These are phyloP conservation scores for Trichopria drosophilae DNA, from an alignment of 2,888 invertebrate genomes.

Conservation along the genomic window DNA sequence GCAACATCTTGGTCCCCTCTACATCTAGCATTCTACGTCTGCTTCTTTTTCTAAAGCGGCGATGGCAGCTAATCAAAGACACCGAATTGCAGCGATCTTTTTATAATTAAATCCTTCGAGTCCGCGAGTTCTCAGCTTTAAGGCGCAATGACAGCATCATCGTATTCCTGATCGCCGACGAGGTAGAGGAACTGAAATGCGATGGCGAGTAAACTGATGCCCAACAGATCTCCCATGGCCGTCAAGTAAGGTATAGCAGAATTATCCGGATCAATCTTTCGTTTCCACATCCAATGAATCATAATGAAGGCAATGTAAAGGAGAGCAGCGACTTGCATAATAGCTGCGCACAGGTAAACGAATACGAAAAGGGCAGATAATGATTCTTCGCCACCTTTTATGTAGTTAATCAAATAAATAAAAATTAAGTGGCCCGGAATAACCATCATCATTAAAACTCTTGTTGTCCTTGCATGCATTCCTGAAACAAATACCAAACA, in stretches of 20 bases:
- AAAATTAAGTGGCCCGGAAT: slow-evolving; percentile 78
- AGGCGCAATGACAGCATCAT: slow-evolving; percentile 23
- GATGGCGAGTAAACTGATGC: slow-evolving; percentile 69
- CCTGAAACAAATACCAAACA: slow-evolving; percentile 52
- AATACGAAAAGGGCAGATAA: slow-evolving; percentile 70
- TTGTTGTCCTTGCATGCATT: slow-evolving; percentile 69
- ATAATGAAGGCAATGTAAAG: slow-evolving; percentile 67
- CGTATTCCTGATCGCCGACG: slow-evolving; percentile 63
- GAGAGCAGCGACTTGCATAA: slow-evolving; percentile 65
- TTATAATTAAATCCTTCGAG: too few species aligned
- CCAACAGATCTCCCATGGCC: slow-evolving; percentile 76
- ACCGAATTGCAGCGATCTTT: too few species aligned
- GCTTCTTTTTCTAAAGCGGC: too few species aligned
- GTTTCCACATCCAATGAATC: slow-evolving; percentile 68
- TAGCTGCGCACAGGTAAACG: slow-evolving; percentile 70
- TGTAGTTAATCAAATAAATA: slow-evolving; percentile 71
- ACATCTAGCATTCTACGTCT: too few species aligned
- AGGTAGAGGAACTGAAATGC: slow-evolving; percentile 68
- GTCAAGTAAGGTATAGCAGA: slow-evolving; percentile 78
- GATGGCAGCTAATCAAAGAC: too few species aligned
- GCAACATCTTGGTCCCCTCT: too few species aligned
- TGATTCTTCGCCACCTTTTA: slow-evolving; percentile 69
- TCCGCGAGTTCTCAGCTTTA: too few species aligned
- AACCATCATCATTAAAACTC: slow-evolving; percentile 74
- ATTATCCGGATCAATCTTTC: slow-evolving; percentile 73